Percentiles rank a stretch among this genome's conserved stretches.
Conservation (phyloP, 2,113 vertebrate species). For the Nansenia antarctica region DNA sequence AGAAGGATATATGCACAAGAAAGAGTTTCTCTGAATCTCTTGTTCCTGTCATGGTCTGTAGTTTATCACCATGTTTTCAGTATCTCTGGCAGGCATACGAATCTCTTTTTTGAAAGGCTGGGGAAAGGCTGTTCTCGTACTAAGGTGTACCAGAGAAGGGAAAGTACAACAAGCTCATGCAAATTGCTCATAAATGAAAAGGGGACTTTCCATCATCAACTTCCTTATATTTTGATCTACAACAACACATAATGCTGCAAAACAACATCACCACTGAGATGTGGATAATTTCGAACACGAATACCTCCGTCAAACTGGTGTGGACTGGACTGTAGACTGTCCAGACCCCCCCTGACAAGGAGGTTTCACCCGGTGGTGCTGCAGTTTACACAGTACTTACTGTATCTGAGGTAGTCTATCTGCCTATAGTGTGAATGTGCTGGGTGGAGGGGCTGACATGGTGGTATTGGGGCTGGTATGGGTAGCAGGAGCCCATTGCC, state of each 20-base stretch:
- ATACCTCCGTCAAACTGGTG: slow-evolving; percentile 22
- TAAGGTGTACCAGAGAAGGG: slow-evolving; percentile 1
- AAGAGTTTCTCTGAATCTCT: slow-evolving; percentile 15
- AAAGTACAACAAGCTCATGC: slow-evolving; percentile 40
- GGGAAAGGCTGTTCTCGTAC: neutral
- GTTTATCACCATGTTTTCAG: slow-evolving; percentile 3
- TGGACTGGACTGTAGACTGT: slow-evolving; percentile 25
- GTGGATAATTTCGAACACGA: slow-evolving; percentile 1
- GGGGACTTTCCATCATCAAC: slow-evolving; percentile 41
- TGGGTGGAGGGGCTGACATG: slow-evolving; percentile 34
- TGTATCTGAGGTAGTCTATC: slow-evolving; percentile 30
- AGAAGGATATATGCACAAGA: neutral
- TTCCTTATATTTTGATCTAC: slow-evolving; percentile 30
- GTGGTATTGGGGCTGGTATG: slow-evolving; percentile 46
- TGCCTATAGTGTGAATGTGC: neutral
- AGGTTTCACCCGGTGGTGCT: slow-evolving; percentile 1
- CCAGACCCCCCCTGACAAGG: neutral
- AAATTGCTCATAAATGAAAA: slow-evolving; percentile 26
- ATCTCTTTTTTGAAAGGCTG: slow-evolving; percentile 9
- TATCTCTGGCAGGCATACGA: neutral
- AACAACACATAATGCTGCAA: neutral
- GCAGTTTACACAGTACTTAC: slow-evolving; percentile 43
- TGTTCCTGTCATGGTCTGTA: neutral
- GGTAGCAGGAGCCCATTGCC: slow-evolving; percentile 28
- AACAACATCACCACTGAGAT: neutral